Evolutionary conservation across 1,140 invertebrate species (phyloP).

Genomic region (Tetramorium alpestre): DNA sequence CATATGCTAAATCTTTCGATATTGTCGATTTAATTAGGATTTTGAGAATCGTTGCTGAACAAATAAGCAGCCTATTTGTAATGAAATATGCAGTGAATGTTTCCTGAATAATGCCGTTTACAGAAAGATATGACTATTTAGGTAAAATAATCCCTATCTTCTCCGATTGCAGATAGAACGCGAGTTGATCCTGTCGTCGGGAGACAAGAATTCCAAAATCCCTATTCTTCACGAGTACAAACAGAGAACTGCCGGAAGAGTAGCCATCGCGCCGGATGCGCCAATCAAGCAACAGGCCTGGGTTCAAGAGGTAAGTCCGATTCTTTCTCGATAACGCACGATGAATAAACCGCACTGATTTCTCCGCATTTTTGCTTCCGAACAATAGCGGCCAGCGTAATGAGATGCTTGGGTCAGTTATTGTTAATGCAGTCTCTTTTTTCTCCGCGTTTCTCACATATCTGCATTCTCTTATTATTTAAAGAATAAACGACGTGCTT

Average conservation of each 20-base stretch:
- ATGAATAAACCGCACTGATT: slow-evolving; percentile 3
- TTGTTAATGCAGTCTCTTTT: not conserved
- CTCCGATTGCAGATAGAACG: slow-evolving; percentile 88
- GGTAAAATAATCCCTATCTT: not conserved
- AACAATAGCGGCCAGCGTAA: not conserved
- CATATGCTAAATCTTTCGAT: not conserved
- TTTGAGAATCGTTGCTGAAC: not conserved
- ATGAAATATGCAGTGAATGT: not conserved
- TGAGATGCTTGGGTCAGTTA: not conserved
- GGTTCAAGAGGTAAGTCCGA: slow-evolving; percentile 84
- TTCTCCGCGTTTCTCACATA: not conserved
- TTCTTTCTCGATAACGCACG: slow-evolving; percentile 41
- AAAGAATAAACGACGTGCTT: not conserved
- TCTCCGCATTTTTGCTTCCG: not conserved
- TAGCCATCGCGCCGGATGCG: slow-evolving; percentile 90
- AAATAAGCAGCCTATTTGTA: not conserved
- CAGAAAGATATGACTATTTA: not conserved
- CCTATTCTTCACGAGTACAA: slow-evolving; percentile 91
- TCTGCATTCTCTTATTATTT: not conserved
- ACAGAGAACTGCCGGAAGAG: slow-evolving; percentile 86
- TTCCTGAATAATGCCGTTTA: not conserved
- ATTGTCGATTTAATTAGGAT: not conserved
- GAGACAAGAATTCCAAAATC: slow-evolving; percentile 91
- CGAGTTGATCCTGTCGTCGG: slow-evolving; percentile 89
- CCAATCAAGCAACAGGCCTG: slow-evolving; percentile 89